Evolutionary conservation across 2,888 invertebrate species (phyloP).

Genomic region (Philereme vetulata): DNA sequence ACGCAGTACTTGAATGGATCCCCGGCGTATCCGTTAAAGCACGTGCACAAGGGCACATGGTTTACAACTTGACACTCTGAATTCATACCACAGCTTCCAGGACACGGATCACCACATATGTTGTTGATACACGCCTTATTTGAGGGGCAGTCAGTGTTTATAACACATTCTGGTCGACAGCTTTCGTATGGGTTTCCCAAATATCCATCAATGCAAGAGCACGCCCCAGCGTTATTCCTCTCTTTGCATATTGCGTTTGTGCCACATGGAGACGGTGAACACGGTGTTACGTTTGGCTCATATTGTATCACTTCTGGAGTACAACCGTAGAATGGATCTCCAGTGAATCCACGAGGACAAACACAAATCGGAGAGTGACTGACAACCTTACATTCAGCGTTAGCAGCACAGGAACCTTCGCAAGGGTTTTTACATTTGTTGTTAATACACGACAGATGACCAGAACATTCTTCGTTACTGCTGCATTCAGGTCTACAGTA

Average conservation of each 20-base stretch:
- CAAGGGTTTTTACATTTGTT: constrained; percentile 92
- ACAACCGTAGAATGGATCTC: constrained; percentile 90
- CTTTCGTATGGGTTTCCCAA: constrained; percentile 91
- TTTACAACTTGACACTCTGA: constrained; percentile 89
- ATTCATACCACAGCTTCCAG: constrained; percentile 90
- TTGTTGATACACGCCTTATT: constrained; percentile 88
- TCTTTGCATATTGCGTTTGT: constrained; percentile 86
- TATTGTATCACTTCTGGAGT: constrained; percentile 59
- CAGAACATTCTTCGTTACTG: constrained; percentile 89
- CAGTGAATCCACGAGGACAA: constrained; percentile 87
- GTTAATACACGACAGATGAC: constrained; percentile 88
- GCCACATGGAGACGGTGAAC: constrained; percentile 86
- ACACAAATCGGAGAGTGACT: constrained; percentile 91
- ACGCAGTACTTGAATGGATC: constrained; percentile 89
- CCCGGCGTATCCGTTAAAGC: constrained; percentile 87
- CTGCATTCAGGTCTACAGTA: constrained; percentile 91
- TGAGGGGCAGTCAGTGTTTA: constrained; percentile 89
- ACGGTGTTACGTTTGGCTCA: constrained; percentile 76
- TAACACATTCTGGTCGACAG: constrained; percentile 89
- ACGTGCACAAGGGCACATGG: constrained; percentile 87
- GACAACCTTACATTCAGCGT: constrained; percentile 90
- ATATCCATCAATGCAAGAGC: constrained; percentile 88
- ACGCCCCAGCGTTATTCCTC: constrained; percentile 85
- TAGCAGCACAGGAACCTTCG: constrained; percentile 87
- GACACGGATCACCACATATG: constrained; percentile 90